Percentiles rank a stretch among this genome's conserved stretches.
These are phyloP conservation scores for Corythoichthys haematopterus DNA, from an alignment of 2,113 vertebrate genomes.

Conservation along the genomic window DNA sequence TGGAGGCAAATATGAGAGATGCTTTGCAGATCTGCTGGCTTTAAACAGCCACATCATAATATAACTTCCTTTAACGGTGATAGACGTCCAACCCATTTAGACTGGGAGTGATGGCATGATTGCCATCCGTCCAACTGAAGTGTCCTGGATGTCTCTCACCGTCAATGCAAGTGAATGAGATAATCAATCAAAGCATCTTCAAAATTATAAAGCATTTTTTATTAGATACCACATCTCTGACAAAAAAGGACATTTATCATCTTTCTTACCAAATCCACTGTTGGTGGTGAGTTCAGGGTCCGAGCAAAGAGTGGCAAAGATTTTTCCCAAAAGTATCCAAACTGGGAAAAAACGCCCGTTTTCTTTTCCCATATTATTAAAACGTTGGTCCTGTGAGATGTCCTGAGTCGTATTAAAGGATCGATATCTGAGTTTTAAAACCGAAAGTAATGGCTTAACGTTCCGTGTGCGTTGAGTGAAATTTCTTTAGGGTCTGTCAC, in stretches of 20 bases:
- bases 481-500: conserved; percentile 54
- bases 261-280: conserved; percentile 62
- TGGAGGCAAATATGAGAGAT: conserved; percentile 23
- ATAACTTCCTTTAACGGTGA: no score
- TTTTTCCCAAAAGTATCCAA: conserved; percentile 68
- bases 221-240: not conserved
- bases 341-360: conserved; percentile 49
- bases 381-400: conserved; percentile 3
- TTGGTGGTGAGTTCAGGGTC: conserved; percentile 35
- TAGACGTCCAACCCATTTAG: no score
- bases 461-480: conserved; percentile 10
- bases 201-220: not conserved
- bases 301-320: conserved; percentile 54
- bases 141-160: no score
- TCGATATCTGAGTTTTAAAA: not conserved
- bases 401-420: conserved; percentile 3
- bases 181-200: conserved; percentile 22
- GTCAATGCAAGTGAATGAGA: no score
- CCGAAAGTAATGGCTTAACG: not conserved
- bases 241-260: not conserved
- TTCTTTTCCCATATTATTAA: conserved; percentile 68
- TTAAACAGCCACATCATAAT: not conserved
- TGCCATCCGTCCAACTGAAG: no score
- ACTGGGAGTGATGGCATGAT: no score
- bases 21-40: conserved; percentile 34